These are phyloP conservation scores for Dryobota labecula DNA, from an alignment of 2,888 invertebrate species.

Conservation along the genomic window DNA sequence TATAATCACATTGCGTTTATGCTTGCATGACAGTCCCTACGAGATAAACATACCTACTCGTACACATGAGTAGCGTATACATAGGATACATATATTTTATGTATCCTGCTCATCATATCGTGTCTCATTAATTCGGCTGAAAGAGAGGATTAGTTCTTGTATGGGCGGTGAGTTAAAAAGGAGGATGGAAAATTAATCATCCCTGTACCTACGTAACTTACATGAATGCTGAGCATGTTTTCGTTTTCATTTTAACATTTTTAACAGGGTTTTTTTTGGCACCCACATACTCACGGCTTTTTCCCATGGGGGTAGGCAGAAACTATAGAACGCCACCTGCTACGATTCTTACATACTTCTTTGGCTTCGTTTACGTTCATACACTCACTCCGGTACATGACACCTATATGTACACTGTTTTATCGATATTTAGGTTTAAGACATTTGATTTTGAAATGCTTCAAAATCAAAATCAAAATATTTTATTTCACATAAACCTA, in stretches of 20 bases:
- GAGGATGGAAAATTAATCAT: slow-evolving; percentile 46
- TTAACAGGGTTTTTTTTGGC: slow-evolving; percentile 1
- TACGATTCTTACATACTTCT: neutral
- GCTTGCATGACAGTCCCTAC: neutral
- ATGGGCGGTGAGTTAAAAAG: slow-evolving; percentile 28
- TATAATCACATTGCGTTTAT: slow-evolving; percentile 4
- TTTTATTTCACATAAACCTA: no score
- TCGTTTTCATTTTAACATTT: slow-evolving; percentile 15
- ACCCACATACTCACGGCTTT: no score
- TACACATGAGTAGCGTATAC: neutral
- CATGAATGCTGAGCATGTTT: slow-evolving; percentile 27
- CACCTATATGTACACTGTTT: neutral
- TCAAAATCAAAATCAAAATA: no score
- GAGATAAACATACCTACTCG: neutral
- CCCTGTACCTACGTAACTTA: slow-evolving; percentile 2
- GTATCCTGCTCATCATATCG: slow-evolving; percentile 32
- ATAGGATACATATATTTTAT: neutral
- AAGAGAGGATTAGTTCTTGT: slow-evolving; percentile 53
- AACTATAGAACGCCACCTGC: no score
- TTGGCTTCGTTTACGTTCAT: neutral
- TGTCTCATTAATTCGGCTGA: slow-evolving; percentile 46
- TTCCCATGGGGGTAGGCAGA: neutral
- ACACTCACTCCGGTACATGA: neutral
- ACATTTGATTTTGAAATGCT: slow-evolving; percentile 23
- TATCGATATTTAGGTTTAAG: neutral